Evolutionary conservation across 2,113 vertebrate genomes (phyloP).

Genomic region (Castor canadensis): DNA sequence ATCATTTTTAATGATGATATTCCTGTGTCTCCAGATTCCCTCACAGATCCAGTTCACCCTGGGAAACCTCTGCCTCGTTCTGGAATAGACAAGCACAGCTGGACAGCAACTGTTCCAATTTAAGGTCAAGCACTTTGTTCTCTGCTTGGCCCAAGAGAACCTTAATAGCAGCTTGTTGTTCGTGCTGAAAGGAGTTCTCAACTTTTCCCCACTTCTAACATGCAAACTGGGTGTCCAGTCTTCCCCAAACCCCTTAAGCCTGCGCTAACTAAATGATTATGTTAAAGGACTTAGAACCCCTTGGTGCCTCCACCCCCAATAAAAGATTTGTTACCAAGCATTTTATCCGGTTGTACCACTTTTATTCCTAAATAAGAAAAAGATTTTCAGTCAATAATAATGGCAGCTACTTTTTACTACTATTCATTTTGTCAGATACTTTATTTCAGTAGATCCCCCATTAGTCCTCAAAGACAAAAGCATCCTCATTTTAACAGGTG

Average conservation of each 20-base stretch:
- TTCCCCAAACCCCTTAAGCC: background rate
- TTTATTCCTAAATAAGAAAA: constrained; percentile 57
- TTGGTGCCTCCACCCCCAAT: background rate
- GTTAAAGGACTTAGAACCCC: background rate
- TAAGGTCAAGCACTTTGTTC: background rate
- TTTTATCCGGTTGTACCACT: constrained; percentile 32
- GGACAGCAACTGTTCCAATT: background rate
- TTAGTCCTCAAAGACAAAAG: background rate
- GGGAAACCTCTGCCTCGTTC: background rate
- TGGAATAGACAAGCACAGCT: background rate
- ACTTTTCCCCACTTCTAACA: background rate
- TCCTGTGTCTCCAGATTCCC: background rate
- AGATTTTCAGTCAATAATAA: constrained; percentile 8
- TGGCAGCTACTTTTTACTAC: background rate
- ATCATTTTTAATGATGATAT: background rate
- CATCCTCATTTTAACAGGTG: background rate
- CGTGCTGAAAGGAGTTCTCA: constrained; percentile 53
- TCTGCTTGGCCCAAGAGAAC: background rate
- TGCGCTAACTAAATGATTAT: background rate
- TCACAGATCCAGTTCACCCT: background rate
- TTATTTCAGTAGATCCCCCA: background rate
- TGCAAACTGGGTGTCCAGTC: background rate
- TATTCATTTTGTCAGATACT: background rate
- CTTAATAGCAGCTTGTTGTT: background rate
- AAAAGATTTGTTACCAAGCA: constrained; percentile 45